These are phyloP conservation scores for Chroicocephalus ridibundus DNA, from an alignment of 2,113 vertebrate genomes.

Conservation along the genomic window DNA sequence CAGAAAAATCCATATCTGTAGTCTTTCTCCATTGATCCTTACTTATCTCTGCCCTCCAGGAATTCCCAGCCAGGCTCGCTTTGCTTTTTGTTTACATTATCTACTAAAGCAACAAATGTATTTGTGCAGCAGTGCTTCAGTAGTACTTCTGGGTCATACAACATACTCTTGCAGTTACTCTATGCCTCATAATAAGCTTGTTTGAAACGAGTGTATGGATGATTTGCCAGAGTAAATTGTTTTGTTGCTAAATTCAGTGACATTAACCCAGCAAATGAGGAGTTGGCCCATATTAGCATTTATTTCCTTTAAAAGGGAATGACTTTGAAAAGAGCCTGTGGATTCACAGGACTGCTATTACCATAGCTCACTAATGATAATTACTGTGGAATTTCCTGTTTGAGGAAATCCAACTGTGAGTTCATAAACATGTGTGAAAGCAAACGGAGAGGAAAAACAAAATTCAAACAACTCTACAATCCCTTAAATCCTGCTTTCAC, in stretches of 20 bases:
- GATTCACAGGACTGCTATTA: neutral
- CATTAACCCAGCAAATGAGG: neutral
- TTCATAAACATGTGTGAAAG: constrained; percentile 22
- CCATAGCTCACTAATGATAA: constrained; percentile 11
- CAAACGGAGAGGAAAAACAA: neutral
- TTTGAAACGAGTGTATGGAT: neutral
- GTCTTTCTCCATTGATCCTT: neutral
- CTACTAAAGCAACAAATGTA: neutral
- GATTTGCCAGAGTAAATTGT: neutral
- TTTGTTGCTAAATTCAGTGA: neutral
- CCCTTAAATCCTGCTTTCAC: neutral
- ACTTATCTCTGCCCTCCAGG: neutral
- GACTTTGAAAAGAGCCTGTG: constrained; percentile 2
- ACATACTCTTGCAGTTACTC: neutral
- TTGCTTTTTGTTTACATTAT: neutral
- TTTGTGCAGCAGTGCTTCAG: neutral
- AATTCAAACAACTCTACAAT: neutral
- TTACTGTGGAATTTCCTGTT: constrained; percentile 29
- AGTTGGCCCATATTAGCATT: neutral
- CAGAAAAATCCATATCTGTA: neutral
- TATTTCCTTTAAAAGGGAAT: neutral
- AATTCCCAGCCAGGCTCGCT: neutral
- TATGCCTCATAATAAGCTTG: neutral
- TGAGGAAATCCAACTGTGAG: constrained; percentile 29
- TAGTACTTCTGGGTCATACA: neutral